Evolutionary conservation across 2,888 invertebrate species (phyloP), one percentile per base, ranked within the genome.

Genomic region (Chloroclysta siterata): DNA sequence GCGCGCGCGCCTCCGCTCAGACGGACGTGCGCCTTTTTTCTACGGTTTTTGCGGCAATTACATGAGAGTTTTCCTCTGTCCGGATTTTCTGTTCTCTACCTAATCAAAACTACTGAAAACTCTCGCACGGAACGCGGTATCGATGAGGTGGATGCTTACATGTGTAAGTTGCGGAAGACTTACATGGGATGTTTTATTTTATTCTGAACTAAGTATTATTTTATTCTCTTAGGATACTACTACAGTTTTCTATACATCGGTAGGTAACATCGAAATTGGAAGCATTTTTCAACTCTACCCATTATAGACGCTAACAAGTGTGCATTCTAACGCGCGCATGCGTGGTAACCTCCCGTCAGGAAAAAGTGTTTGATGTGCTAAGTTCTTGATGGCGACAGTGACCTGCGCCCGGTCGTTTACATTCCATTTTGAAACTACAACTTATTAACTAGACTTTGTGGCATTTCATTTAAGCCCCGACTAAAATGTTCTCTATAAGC

Each of bases 91-190:
- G 78, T 75, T 73, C 72, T 79, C 75, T 76, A 80, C 77, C 82
- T 85, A 83, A 85, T 84, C 85, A 85, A 87, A 81, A 87, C 85
- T 78, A 78, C 83, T 80, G 75, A 78, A 81, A 80, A 82, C 78
- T 83, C 77, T 82, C 83, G 81, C 66, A 75, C 78, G 83, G 83
- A 83, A 85, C 85, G 81, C 76, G 75, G 74, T 74, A 73, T 73
- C 71, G 71, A 66, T 69, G 72, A 63, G 69, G 70, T 68, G 72
- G 66, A 74, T 74, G 74, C 73, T 68, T 53, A 60, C 68, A 58
- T 70, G 73, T 74, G 74, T 54, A 53, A n/a, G 14, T 14, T 15
- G 51, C 74, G 67, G 68, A 71, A 67, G 44, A 65, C 66, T 63
- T 60, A 63, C 55, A 73, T 76, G 74, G 75, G 75, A 80, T 79